Conservation (phyloP, 2,888 invertebrate species). For the Thymelicus lineola region DNA sequence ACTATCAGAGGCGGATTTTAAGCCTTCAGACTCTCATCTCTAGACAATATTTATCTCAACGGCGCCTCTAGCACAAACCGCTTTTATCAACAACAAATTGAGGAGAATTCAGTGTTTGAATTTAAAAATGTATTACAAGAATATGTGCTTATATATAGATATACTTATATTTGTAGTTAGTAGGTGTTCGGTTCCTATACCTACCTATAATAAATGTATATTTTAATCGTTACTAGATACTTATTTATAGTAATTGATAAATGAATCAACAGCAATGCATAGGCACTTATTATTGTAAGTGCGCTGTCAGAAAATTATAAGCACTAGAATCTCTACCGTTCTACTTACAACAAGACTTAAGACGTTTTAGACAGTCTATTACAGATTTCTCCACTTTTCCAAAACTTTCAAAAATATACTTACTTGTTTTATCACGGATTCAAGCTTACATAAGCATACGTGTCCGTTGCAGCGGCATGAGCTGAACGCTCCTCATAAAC, state of each 20-base stretch:
- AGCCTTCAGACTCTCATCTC: no score
- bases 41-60: no score
- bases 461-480: conserved; percentile 68
- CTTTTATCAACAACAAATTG: no score
- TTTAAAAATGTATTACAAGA: no score
- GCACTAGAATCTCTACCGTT: not conserved
- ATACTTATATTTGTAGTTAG: no score
- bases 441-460: conserved; percentile 79
- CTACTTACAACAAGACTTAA: conserved; percentile 12
- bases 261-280: not conserved
- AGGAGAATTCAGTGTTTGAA: no score
- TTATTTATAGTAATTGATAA: no score
- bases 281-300: not conserved
- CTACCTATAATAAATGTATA: not conserved
- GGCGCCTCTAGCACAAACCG: no score
- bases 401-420: conserved; percentile 52
- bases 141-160: no score
- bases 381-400: conserved; percentile 19
- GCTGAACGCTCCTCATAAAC: conserved; percentile 72
- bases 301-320: not conserved
- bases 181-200: no score
- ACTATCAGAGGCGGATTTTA: no score
- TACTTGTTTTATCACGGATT: conserved; percentile 67
- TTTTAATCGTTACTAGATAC: not conserved
- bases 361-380: not conserved